These are phyloP conservation scores for Acrocephalus kingi DNA, from an alignment of 2,113 vertebrate species.

Conservation along the genomic window DNA sequence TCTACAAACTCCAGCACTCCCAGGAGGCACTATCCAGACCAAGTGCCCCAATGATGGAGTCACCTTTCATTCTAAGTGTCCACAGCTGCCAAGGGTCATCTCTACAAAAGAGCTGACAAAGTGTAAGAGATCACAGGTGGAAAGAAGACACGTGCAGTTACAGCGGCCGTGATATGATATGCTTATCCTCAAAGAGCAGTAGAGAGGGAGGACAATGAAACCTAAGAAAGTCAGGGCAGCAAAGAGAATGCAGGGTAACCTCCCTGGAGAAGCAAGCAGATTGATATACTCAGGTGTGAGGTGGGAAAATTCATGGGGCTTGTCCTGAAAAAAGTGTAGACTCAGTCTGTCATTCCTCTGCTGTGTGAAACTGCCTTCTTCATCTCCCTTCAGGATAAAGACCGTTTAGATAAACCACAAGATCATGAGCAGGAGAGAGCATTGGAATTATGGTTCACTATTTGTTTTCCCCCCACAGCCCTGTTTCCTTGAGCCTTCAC, in stretches of 20 bases:
- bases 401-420: background rate
- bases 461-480: background rate
- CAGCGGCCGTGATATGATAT: background rate
- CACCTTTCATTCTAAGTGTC: background rate
- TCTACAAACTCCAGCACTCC: background rate
- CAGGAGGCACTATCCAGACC: background rate
- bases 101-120: background rate
- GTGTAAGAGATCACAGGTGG: background rate
- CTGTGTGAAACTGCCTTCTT: background rate
- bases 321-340: background rate
- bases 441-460: background rate
- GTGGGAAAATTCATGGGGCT: fast-evolving
- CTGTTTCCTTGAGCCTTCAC: background rate
- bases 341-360: background rate
- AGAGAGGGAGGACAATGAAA: background rate
- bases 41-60: background rate
- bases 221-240: background rate
- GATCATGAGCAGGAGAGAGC: background rate
- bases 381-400: background rate
- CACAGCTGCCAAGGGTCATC: background rate
- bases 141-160: background rate
- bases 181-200: fast-evolving
- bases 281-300: background rate
- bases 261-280: background rate
- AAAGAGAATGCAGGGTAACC: background rate